Base-by-base conservation (phyloP, 2,888 invertebrate species). In the Cheilosia vulpina region DNA sequence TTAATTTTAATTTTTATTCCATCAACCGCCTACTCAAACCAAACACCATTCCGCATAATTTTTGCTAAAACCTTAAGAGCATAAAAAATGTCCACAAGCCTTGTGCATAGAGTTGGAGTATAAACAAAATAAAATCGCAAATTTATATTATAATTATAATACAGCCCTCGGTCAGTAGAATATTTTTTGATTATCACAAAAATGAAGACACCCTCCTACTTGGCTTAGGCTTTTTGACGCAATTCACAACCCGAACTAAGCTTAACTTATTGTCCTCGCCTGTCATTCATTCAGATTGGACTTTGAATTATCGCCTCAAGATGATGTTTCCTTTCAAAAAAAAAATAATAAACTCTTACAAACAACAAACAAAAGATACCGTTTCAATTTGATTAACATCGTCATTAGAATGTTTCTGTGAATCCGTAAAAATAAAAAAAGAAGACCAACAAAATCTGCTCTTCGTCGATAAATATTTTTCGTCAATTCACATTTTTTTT, bases 311-410 rank as follows among this genome's bases (percentile, higher is more conserved):
- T 50, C 50, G 50, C 13, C 50, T 50, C 50, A 11, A 11, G 43
- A 27, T 62, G 31, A 34, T 62, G 11, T 52, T 27, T 60, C 15
- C 15, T 17, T 24, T 13, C 1, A 11, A 31, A 31, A 45, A 21
- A 53, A 31, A 9, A 43, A 4, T 19, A 65, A 66, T 47, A 31
- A 9, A 31, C 31, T 31, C 31, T 13, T 13, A 38, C 38, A 38
- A 38, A 13, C 13, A 13, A 38, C 24, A 53, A 31, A 31, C 31
- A 31, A 31, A 58, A 71, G 52, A 72, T 52, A 60, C 34, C 47
- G 38, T 62, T 71, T 60, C 52, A 65, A 21, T 50, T 72, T 41
- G 55, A 77, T 77, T 78, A 78, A 34, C 71, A 73, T 34, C 45
- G 68, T 80, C 21, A 62, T 68, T 53, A 60, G 58, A 62, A 43